phyloP scores from a whole-genome alignment of 2,797 vertebrate species.

The Etheostoma perlongum region DNA sequence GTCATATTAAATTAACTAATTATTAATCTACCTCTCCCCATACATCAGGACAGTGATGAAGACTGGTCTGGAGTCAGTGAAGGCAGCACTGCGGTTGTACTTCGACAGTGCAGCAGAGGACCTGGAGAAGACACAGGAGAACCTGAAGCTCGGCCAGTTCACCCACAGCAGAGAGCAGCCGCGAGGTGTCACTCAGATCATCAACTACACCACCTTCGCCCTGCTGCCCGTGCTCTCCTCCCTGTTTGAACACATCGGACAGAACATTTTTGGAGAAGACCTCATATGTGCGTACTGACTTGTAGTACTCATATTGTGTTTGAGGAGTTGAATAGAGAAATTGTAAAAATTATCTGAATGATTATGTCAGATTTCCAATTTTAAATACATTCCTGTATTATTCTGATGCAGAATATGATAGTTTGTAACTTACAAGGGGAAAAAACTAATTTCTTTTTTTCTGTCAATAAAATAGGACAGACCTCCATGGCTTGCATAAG shows the following conservation, averaged over 20 bases:
- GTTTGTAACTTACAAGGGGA: no score
- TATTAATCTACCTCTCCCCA: neutral
- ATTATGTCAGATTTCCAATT: neutral
- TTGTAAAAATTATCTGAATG: neutral
- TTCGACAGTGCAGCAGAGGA: conserved; percentile 94
- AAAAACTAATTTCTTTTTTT: neutral
- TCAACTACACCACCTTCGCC: conserved; percentile 96
- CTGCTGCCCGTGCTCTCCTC: conserved; percentile 94
- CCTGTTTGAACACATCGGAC: conserved; percentile 94
- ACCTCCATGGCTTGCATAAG: no score
- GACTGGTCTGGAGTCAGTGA: conserved; percentile 93
- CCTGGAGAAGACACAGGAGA: conserved; percentile 93
- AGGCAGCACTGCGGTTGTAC: conserved; percentile 89
- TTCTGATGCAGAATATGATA: neutral
- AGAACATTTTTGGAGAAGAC: conserved; percentile 95
- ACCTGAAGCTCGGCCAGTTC: conserved; percentile 95
- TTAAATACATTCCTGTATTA: neutral
- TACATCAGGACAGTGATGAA: conserved; percentile 94
- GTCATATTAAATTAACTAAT: no score
- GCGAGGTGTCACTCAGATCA: conserved; percentile 93
- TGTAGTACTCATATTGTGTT: neutral
- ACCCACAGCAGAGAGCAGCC: conserved; percentile 92
- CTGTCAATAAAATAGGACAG: neutral
- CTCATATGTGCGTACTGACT: conserved; percentile 89
- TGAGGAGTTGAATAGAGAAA: no score